These are phyloP conservation scores for Lagopus leucura DNA, from an alignment of 2,113 vertebrate species.

Conservation along the genomic window DNA sequence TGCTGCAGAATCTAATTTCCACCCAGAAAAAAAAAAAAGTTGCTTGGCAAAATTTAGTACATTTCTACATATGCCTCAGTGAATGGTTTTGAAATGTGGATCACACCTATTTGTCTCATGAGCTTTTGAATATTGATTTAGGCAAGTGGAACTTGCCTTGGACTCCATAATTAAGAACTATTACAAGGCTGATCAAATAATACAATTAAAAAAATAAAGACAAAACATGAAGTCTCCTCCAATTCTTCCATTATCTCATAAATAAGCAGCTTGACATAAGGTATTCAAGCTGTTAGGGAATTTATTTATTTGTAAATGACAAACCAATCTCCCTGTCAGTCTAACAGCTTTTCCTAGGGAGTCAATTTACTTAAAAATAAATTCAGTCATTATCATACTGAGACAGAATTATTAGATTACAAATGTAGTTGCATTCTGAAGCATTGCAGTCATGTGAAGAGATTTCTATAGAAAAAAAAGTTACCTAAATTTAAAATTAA, in stretches of 20 bases:
- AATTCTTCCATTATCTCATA: slow-evolving; percentile 33
- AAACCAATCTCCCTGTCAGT: not conserved
- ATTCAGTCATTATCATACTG: not conserved
- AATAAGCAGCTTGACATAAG: slow-evolving; percentile 25
- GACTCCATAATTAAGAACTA: not conserved
- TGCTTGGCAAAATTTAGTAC: not conserved
- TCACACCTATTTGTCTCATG: not conserved
- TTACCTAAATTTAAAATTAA: not conserved
- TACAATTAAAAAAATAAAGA: not conserved
- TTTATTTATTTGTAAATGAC: slow-evolving; percentile 45
- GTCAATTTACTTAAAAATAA: slow-evolving; percentile 37
- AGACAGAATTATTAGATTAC: not conserved
- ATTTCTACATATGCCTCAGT: not conserved
- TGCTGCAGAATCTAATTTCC: not conserved
- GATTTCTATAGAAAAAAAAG: not conserved
- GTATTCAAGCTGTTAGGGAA: slow-evolving; percentile 24
- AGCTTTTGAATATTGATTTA: not conserved
- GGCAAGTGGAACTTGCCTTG: not conserved
- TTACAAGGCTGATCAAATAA: not conserved
- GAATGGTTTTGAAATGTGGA: not conserved
- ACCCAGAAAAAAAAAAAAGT: not conserved
- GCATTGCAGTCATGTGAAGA: not conserved
- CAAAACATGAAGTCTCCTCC: not conserved
- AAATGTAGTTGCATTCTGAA: not conserved
- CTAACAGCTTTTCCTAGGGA: slow-evolving; percentile 26